These are phyloP conservation scores for Clarias gariepinus DNA, from an alignment of 2,113 vertebrate species.

Conservation along the genomic window DNA sequence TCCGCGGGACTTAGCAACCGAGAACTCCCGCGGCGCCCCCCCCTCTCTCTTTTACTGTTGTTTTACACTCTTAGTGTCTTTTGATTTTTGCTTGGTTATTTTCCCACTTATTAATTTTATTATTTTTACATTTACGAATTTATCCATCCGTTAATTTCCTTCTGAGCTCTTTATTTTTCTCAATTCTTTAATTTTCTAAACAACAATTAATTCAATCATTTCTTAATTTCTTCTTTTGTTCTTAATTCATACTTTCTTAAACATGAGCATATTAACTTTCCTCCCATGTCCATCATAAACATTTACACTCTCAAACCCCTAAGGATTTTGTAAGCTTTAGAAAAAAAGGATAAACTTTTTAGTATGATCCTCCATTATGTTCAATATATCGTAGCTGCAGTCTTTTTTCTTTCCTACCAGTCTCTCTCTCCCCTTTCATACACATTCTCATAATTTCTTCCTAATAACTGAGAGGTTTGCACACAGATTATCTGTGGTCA, in stretches of 20 bases:
- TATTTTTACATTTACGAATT: not conserved
- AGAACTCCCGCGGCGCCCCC: not conserved
- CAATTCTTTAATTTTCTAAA: not conserved
- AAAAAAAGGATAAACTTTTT: not conserved
- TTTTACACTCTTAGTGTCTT: not conserved
- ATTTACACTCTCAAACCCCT: not conserved
- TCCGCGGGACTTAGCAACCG: conserved; percentile 36
- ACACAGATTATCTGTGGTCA: not conserved
- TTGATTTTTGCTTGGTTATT: too few species aligned
- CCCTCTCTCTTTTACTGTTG: not conserved
- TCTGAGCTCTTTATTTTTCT: not conserved
- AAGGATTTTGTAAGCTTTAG: not conserved
- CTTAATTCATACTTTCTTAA: not conserved
- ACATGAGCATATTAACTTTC: not conserved
- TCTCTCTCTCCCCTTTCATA: not conserved
- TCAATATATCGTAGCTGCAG: not conserved
- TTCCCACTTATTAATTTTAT: too few species aligned
- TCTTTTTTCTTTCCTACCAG: not conserved
- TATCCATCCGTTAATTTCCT: not conserved
- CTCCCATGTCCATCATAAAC: not conserved
- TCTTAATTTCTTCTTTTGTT: not conserved
- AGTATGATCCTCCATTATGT: not conserved
- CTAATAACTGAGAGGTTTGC: not conserved
- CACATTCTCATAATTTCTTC: not conserved
- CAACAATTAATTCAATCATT: not conserved